phyloP scores from a whole-genome alignment of 2,797 vertebrate genomes.

The Varecia variegata region DNA sequence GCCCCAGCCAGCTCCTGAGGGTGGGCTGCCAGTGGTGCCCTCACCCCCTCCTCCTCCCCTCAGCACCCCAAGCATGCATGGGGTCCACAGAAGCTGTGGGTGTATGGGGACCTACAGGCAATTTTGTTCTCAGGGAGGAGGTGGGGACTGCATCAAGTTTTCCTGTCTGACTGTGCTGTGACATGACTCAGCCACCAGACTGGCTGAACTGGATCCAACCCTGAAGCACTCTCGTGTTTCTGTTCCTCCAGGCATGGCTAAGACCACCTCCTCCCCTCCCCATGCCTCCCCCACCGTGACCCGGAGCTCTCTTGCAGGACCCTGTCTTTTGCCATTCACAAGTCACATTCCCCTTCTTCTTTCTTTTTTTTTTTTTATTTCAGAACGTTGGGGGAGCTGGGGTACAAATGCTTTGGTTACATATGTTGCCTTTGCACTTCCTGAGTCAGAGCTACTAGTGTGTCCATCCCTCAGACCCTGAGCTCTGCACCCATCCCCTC shows the following conservation, averaged over 20 bases:
- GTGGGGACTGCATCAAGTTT: neutral
- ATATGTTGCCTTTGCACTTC: neutral
- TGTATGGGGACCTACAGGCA: neutral
- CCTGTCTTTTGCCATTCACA: neutral
- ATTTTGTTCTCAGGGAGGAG: neutral
- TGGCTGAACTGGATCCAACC: neutral
- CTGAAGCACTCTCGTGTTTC: neutral
- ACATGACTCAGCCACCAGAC: neutral
- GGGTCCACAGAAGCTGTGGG: too few species aligned
- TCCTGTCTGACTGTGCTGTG: neutral
- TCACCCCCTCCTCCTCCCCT: too few species aligned
- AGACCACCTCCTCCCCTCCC: neutral
- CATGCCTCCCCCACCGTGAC: accelerated
- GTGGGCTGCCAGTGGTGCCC: too few species aligned
- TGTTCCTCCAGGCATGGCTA: neutral
- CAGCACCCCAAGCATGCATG: neutral
- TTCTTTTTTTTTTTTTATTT: neutral
- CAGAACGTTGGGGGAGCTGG: neutral
- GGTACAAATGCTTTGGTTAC: neutral
- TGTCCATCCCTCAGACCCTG: too few species aligned
- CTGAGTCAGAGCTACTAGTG: too few species aligned
- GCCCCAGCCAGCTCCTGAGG: neutral
- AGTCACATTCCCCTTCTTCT: neutral
- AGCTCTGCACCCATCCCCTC: too few species aligned
- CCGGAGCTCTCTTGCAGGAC: neutral